Percentiles rank a stretch among this genome's conserved stretches.
Evolutionary conservation across 2,888 invertebrate genomes (phyloP).

Genomic region (Oasisia sp.): DNA sequence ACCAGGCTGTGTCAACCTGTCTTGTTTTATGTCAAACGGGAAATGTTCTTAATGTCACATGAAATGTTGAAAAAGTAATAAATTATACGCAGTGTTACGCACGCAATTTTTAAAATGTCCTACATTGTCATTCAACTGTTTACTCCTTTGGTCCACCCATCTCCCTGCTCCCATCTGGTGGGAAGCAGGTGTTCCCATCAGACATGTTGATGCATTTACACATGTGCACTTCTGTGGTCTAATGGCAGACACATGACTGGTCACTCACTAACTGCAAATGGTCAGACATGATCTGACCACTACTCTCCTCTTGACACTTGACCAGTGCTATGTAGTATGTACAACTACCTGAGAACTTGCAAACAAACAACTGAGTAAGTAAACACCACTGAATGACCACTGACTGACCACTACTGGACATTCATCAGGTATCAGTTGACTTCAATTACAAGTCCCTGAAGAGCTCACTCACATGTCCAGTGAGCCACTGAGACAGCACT

Average conservation of each 20-base stretch:
- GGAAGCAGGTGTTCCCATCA: not conserved
- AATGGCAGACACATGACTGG: not conserved
- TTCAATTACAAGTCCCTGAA: too few species aligned
- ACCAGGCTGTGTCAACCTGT: too few species aligned
- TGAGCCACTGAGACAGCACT: too few species aligned
- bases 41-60: too few species aligned
- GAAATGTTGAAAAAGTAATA: too few species aligned
- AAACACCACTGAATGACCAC: not conserved
- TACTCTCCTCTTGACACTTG: not conserved
- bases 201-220: not conserved
- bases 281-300: not conserved
- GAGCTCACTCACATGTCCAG: too few species aligned
- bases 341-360: not conserved
- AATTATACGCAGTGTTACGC: too few species aligned
- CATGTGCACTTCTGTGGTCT: not conserved
- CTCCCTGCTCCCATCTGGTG: not conserved
- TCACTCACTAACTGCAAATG: not conserved
- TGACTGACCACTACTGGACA: too few species aligned
- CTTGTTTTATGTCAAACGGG: too few species aligned
- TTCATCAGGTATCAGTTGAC: too few species aligned
- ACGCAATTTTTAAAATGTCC: not conserved
- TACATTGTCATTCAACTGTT: not conserved
- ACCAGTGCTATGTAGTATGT: not conserved
- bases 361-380: not conserved
- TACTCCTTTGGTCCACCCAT: not conserved